Evolutionary conservation across 2,888 invertebrate species (phyloP).

Genomic region (Phrixothrix hirtus): DNA sequence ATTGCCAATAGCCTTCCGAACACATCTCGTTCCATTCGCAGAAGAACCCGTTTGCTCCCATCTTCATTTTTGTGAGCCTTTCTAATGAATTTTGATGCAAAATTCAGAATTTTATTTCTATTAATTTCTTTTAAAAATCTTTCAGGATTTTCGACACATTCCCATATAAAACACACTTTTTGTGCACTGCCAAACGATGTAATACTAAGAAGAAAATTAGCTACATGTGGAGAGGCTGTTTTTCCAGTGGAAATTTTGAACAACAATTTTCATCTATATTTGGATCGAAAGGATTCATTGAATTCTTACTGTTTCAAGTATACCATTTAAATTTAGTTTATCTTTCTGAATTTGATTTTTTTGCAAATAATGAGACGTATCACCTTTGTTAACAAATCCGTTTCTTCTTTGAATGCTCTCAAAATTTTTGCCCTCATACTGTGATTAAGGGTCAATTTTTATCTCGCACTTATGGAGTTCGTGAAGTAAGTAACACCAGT

Average conservation of each 20-base stretch:
- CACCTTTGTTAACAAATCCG: constrained; percentile 12
- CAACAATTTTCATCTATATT: constrained; percentile 33
- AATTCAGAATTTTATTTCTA: constrained; percentile 29
- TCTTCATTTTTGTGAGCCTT: constrained; percentile 36
- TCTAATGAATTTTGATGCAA: constrained; percentile 37
- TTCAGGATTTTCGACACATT: constrained; percentile 16
- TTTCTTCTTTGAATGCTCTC: background rate
- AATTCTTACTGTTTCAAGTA: constrained; percentile 34
- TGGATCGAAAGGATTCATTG: constrained; percentile 39
- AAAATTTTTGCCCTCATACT: constrained; percentile 35
- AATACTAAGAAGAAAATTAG: constrained; percentile 32
- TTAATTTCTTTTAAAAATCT: constrained; percentile 26
- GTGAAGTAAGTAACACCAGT: constrained; percentile 28
- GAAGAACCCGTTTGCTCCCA: constrained; percentile 34
- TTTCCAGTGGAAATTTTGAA: constrained; percentile 46
- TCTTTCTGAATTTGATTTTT: constrained; percentile 33
- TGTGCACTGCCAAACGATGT: constrained; percentile 15
- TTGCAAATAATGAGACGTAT: constrained; percentile 28
- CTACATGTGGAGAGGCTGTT: constrained; percentile 22
- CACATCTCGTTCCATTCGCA: constrained; percentile 44
- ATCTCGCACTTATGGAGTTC: constrained; percentile 37
- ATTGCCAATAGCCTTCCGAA: constrained; percentile 32
- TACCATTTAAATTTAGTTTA: constrained; percentile 21
- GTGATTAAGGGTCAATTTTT: constrained; percentile 40
- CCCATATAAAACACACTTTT: constrained; percentile 26